Percentiles rank a stretch among this genome's conserved stretches.
These are phyloP conservation scores for Umimayanthus chanpuru DNA, from an alignment of 92 coral and sea anemone genomes.

Conservation along the genomic window DNA sequence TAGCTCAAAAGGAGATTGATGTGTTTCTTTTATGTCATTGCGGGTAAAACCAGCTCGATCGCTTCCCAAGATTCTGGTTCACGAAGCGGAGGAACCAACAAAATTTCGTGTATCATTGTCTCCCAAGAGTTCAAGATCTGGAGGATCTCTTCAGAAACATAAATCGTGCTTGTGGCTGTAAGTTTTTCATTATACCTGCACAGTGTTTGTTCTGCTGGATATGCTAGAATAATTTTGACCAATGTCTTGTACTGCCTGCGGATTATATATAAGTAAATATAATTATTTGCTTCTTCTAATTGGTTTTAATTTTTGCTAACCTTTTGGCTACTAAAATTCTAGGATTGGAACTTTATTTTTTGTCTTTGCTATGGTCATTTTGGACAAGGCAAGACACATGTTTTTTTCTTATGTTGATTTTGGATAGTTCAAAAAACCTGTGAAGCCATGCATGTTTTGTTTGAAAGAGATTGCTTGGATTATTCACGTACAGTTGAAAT, in stretches of 20 bases:
- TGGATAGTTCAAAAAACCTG: too few relatives aligned
- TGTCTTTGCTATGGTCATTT: not conserved
- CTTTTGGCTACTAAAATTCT: not conserved
- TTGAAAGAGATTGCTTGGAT: too few relatives aligned
- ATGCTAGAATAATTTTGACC: too few relatives aligned
- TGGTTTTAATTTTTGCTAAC: not conserved
- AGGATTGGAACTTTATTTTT: not conserved
- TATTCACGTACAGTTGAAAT: too few relatives aligned
- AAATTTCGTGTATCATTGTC: constrained; percentile 34
- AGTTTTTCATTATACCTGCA: constrained; percentile 26
- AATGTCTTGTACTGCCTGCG: too few relatives aligned
- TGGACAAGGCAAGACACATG: not conserved
- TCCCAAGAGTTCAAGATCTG: constrained; percentile 39
- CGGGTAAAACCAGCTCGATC: constrained; percentile 58
- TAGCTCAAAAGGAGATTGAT: not conserved
- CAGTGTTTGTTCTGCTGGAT: not conserved
- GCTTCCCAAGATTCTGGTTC: constrained; percentile 62
- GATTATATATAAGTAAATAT: too few relatives aligned
- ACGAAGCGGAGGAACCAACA: constrained; percentile 39
- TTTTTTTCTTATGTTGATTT: too few relatives aligned
- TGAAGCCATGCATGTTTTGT: too few relatives aligned
- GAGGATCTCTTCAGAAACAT: constrained; percentile 59
- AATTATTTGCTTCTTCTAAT: too few relatives aligned
- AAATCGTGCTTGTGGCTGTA: constrained; percentile 71
- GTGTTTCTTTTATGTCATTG: constrained; percentile 14